These are phyloP conservation scores for Leptinotarsa lineolata DNA, from an alignment of 1,140 invertebrate genomes.

Conservation along the genomic window DNA sequence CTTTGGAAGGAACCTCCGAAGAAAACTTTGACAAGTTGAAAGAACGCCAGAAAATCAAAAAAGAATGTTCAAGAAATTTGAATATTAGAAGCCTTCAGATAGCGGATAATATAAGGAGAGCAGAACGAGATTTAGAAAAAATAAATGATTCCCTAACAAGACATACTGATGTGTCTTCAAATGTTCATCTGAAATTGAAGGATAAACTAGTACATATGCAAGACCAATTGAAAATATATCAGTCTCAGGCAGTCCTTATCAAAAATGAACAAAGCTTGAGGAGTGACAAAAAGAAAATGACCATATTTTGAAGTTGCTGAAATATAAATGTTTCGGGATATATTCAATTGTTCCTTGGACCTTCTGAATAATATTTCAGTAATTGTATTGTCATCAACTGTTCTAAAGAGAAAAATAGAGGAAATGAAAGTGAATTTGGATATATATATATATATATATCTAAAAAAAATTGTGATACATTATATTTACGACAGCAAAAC, in stretches of 20 bases:
- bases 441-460: neutral
- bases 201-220: slow-evolving; percentile 65
- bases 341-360: no score
- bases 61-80: slow-evolving; percentile 68
- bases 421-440: no score
- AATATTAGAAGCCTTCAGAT: slow-evolving; percentile 77
- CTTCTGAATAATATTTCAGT: no score
- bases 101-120: slow-evolving; percentile 70
- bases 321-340: neutral
- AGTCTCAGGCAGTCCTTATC: slow-evolving; percentile 66
- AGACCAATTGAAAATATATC: slow-evolving; percentile 64
- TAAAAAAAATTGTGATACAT: neutral
- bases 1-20: slow-evolving; percentile 57
- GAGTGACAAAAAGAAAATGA: slow-evolving; percentile 70
- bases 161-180: slow-evolving; percentile 61
- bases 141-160: slow-evolving; percentile 67
- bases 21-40: slow-evolving; percentile 44
- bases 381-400: no score
- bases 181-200: slow-evolving; percentile 63
- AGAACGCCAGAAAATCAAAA: slow-evolving; percentile 59
- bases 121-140: slow-evolving; percentile 70
- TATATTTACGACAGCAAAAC: no score
- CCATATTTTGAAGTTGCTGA: slow-evolving; percentile 63
- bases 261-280: slow-evolving; percentile 70
- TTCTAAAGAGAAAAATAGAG: no score